phyloP scores from a whole-genome alignment of 1,140 invertebrate species.

The Hypsibius dujardini region DNA sequence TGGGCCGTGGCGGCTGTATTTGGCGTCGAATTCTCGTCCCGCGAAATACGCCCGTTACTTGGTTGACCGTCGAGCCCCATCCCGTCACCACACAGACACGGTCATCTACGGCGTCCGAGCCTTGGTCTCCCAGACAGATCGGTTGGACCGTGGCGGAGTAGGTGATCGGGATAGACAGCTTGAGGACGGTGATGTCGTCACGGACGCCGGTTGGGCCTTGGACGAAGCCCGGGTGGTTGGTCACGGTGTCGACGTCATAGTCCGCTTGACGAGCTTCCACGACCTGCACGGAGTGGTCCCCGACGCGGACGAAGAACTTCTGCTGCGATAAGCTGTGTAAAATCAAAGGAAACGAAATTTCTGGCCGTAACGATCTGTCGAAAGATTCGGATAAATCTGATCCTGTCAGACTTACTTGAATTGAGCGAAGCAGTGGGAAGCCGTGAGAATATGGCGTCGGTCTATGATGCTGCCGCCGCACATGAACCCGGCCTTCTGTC shows the following conservation, averaged over 20 bases:
- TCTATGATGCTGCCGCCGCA: slow-evolving; percentile 1
- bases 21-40: neutral
- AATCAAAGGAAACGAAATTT: too few species aligned
- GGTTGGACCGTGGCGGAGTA: neutral
- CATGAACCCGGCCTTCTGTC: neutral
- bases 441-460: neutral
- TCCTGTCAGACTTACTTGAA: too few species aligned
- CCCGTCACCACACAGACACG: slow-evolving; percentile 3
- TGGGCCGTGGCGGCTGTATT: neutral
- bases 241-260: neutral
- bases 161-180: neutral
- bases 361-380: too few species aligned
- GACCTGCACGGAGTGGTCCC: neutral
- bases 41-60: neutral
- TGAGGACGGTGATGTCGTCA: neutral
- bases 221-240: neutral
- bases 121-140: neutral
- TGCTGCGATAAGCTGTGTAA: too few species aligned
- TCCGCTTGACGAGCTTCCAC: neutral
- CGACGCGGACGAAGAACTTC: neutral
- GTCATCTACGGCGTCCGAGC: neutral
- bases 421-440: neutral
- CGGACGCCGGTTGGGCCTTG: neutral
- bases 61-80: neutral
- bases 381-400: too few species aligned